Evolutionary conservation across 2,888 invertebrate species (phyloP), one percentile per base, ranked within the genome.

Genomic region (Ophion costatus): DNA sequence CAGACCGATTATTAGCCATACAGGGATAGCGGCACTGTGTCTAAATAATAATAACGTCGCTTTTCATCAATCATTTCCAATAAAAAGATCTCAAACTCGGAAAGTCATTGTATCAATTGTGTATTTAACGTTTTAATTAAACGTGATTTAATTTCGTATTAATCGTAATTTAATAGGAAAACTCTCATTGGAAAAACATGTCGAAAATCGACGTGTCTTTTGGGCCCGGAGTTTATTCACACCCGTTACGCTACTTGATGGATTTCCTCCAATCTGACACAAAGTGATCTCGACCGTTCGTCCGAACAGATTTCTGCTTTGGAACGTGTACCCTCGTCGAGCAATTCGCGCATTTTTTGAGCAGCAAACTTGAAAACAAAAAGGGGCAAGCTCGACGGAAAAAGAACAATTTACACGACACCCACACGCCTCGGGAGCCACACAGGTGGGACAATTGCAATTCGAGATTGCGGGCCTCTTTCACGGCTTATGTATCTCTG

Each of bases 371-470:
- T 24, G 22, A 45, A 67, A 61, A 74, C 17, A 51, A 69, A 69
- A 45, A 71, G 63, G 22, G 29, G 61, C n/a, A 51, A 76, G 63
- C 70, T 17, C 14, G 10, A 22, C n/a, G 51, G 51, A 64, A 33
- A 75, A 71, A 75, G 20, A 76, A 81, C 76, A 73, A 76, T 80
- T 80, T 80, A 74, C 74, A 59, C 59, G 61, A 74, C 80, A 57
- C 80, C 80, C 45, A 80, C 80, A 42, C 67, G 33, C 17, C 56
- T 56, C 57, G 59, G 51, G 22, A 61, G 59, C 61, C 80, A 33
- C 61, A 64, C 79, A 80, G 80, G 80, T 80, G 80, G 67, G 74
- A 75, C 74, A 80, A 80, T 69, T 59, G 80, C 80, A 80, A 80
- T 80, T 80, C 51, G 51, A 80, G 80, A 74, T 75, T 80, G 80